These are phyloP conservation scores for Erebia aethiops DNA, from an alignment of 2,888 invertebrate genomes.

Conservation along the genomic window DNA sequence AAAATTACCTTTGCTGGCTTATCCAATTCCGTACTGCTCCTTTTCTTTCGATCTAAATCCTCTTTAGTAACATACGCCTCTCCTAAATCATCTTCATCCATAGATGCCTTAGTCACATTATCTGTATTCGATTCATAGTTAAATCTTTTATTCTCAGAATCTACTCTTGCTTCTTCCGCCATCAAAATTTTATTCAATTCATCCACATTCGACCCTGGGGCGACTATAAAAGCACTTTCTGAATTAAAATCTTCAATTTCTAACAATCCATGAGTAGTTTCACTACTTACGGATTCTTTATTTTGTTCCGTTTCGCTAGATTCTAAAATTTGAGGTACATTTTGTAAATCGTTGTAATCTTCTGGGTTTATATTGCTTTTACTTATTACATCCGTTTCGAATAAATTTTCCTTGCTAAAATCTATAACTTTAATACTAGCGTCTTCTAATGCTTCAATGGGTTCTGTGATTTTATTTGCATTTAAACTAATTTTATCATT, in stretches of 20 bases:
- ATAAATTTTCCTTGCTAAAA: conserved; percentile 18
- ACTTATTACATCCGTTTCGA: conserved; percentile 29
- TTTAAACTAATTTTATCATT: conserved; percentile 8
- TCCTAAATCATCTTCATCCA: conserved; percentile 15
- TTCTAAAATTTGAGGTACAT: conserved; percentile 21
- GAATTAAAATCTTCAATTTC: conserved; percentile 34
- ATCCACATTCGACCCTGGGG: conserved; percentile 43
- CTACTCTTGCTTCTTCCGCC: conserved; percentile 47
- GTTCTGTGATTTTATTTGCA: conserved; percentile 1
- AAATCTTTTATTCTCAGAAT: conserved; percentile 47
- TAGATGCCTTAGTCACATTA: conserved; percentile 14
- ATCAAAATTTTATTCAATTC: conserved; percentile 39
- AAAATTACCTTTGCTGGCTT: conserved; percentile 57
- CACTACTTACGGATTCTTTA: conserved; percentile 27
- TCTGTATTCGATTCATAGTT: conserved; percentile 28
- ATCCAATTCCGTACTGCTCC: conserved; percentile 66
- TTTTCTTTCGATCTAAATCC: conserved; percentile 54
- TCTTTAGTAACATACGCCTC: conserved; percentile 36
- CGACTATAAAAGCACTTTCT: conserved; percentile 42
- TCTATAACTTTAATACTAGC: conserved; percentile 14
- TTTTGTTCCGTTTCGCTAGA: conserved; percentile 28
- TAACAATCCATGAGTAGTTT: conserved; percentile 30
- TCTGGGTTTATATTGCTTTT: conserved; percentile 29
- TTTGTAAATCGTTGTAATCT: conserved; percentile 34
- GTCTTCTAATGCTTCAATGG: conserved; percentile 27